Percentiles rank a stretch among this genome's conserved stretches.
Evolutionary conservation across 1,140 invertebrate species (phyloP).

Genomic region (Atta cephalotes): DNA sequence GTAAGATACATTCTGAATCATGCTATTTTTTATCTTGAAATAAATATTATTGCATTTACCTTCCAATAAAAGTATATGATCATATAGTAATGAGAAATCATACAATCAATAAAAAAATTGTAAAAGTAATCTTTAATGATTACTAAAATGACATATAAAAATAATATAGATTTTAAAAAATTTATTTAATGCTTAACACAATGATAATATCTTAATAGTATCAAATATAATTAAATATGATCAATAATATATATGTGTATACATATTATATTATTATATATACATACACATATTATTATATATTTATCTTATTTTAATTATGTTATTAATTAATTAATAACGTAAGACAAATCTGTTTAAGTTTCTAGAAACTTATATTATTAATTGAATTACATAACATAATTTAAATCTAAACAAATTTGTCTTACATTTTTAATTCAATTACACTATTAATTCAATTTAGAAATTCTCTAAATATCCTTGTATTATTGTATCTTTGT

Average conservation of each 20-base stretch:
- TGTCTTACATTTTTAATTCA: background rate
- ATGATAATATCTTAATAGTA: background rate
- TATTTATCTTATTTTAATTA: too few relatives aligned
- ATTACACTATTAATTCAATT: background rate
- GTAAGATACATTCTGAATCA: background rate
- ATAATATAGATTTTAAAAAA: background rate
- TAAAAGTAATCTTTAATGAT: background rate
- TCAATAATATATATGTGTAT: background rate
- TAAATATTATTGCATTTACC: background rate
- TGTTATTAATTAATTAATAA: too few relatives aligned
- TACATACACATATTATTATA: too few relatives aligned
- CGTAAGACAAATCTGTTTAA: too few relatives aligned
- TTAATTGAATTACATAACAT: too few relatives aligned
- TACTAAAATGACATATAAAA: background rate
- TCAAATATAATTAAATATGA: background rate
- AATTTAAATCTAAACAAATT: background rate
- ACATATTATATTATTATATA: too few relatives aligned
- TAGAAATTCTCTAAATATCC: background rate
- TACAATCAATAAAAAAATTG: background rate
- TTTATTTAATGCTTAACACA: constrained; percentile 8
- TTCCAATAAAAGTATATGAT: background rate
- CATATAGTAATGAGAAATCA: background rate
- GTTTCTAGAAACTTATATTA: too few relatives aligned
- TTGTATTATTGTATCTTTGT: background rate
- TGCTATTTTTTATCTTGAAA: background rate